phyloP scores from a whole-genome alignment of 2,888 invertebrate species.

The Monopis laevigella region DNA sequence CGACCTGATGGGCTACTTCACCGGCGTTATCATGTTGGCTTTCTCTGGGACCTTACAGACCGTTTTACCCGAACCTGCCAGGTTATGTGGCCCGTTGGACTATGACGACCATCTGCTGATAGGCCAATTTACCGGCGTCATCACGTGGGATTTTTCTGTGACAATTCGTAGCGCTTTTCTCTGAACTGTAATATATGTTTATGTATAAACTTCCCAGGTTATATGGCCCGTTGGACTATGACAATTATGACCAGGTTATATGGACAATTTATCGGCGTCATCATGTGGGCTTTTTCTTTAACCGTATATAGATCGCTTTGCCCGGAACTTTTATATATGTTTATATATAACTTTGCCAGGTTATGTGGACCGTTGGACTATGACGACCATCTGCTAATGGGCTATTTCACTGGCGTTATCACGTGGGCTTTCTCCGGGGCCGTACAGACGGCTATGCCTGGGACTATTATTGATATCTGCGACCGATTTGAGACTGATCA shows the following conservation, averaged over 20 bases:
- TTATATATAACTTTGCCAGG: too few species aligned
- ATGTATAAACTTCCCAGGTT: too few species aligned
- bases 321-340: too few species aligned
- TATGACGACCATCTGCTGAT: conserved; percentile 38
- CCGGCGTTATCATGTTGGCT: conserved; percentile 46
- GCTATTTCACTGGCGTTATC: conserved; percentile 47
- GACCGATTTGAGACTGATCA: conserved; percentile 34
- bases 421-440: conserved; percentile 46
- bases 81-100: conserved; percentile 39
- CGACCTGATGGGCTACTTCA: conserved; percentile 43
- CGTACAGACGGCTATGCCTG: conserved; percentile 42
- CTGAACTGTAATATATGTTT: too few species aligned
- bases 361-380: conserved; percentile 40
- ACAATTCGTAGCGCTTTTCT: conserved; percentile 43
- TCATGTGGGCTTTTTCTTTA: conserved; percentile 47
- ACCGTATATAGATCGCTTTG: conserved; percentile 42
- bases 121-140: conserved; percentile 47
- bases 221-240: conserved; percentile 38
- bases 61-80: conserved; percentile 45
- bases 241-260: conserved; percentile 35
- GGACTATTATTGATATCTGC: conserved; percentile 33
- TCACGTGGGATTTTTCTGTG: conserved; percentile 47
- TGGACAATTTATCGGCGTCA: conserved; percentile 47
- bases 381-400: conserved; percentile 37
- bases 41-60: conserved; percentile 42